Conservation (phyloP, 2,797 vertebrate species). For the Hippocampus kuda region DNA sequence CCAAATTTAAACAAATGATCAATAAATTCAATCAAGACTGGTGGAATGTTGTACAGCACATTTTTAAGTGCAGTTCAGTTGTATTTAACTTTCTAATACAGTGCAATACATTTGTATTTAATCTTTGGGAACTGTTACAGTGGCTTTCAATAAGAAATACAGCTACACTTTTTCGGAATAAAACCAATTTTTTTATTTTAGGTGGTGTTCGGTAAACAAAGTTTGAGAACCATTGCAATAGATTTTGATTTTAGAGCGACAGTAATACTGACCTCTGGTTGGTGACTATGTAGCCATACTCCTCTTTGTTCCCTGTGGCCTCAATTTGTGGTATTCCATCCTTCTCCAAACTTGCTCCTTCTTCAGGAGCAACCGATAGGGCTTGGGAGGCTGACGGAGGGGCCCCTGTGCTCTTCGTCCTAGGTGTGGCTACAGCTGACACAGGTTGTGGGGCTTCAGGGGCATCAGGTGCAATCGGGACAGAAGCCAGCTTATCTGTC, state of each 20-base stretch:
- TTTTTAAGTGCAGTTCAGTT: too few species aligned
- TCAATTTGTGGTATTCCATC: constrained; percentile 17
- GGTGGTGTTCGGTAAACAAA: too few species aligned
- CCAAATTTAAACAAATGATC: too few species aligned
- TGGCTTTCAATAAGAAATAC: not conserved
- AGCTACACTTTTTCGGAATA: not conserved
- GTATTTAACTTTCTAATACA: too few species aligned
- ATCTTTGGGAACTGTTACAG: not conserved
- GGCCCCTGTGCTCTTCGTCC: constrained; percentile 25
- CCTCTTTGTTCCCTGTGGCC: constrained; percentile 57
- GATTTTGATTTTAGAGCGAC: not conserved
- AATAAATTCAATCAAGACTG: too few species aligned
- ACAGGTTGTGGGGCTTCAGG: constrained; percentile 25
- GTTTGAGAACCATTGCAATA: too few species aligned
- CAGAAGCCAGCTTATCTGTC: constrained; percentile 27
- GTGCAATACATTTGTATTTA: too few species aligned
- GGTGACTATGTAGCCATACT: constrained; percentile 91
- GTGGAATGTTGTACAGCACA: too few species aligned
- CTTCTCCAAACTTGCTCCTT: constrained; percentile 41
- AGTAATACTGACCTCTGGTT: constrained; percentile 76
- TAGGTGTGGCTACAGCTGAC: constrained; percentile 26
- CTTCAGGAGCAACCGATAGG: constrained; percentile 34
- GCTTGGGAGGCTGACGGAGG: constrained; percentile 30
- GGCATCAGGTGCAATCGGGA: constrained; percentile 7
- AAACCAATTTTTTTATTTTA: not conserved